phyloP scores from a whole-genome alignment of 1,140 invertebrate genomes.

The Drosophila pectinifera region DNA sequence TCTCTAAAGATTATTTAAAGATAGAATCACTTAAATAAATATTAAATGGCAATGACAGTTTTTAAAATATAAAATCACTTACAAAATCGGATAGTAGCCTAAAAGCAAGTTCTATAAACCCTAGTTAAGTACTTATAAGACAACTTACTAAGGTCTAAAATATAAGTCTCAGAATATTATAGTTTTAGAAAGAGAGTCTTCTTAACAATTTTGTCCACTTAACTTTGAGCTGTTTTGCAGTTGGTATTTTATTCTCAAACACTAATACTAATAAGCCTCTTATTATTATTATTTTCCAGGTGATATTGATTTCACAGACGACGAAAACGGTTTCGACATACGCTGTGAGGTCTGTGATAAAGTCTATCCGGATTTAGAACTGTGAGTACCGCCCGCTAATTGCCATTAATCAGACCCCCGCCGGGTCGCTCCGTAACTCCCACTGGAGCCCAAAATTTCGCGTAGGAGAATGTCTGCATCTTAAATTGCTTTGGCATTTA shows the following conservation, averaged over 20 bases:
- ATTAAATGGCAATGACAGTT: no score
- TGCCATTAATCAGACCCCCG: slow-evolving; percentile 25
- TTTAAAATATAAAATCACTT: no score
- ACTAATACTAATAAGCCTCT: no score
- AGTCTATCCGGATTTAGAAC: slow-evolving; percentile 89
- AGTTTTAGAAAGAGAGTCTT: not conserved
- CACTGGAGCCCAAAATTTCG: slow-evolving; percentile 9
- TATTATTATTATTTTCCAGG: slow-evolving; percentile 80
- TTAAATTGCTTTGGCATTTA: slow-evolving; percentile 79
- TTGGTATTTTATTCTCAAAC: not conserved
- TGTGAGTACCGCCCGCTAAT: slow-evolving; percentile 86
- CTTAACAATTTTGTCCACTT: not conserved
- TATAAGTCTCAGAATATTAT: no score
- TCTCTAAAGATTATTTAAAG: no score
- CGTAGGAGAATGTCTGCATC: slow-evolving; percentile 57
- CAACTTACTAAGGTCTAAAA: no score
- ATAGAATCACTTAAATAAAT: no score
- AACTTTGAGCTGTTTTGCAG: not conserved
- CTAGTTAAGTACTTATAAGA: no score
- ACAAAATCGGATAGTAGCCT: no score
- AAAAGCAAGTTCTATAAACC: no score
- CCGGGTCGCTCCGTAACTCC: not conserved
- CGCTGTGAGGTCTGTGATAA: slow-evolving; percentile 90
- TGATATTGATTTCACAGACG: slow-evolving; percentile 86
- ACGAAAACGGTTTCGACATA: slow-evolving; percentile 87